These are phyloP conservation scores for Callipepla californica DNA, from an alignment of 2,113 vertebrate species.

Conservation along the genomic window DNA sequence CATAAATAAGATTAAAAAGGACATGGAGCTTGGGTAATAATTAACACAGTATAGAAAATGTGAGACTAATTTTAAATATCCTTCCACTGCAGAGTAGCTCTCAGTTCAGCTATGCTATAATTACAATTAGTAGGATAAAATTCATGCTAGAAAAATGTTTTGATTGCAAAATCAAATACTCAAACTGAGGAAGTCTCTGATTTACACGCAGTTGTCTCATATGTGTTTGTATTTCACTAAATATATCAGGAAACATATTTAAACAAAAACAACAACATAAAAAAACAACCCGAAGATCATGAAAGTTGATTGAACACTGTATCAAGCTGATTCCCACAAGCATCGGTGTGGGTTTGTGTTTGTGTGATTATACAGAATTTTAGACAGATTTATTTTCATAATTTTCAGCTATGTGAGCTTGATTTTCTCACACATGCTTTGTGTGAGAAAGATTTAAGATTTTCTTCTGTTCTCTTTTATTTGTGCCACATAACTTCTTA, in stretches of 20 bases:
- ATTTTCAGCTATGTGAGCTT: not conserved
- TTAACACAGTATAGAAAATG: not conserved
- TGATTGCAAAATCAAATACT: not conserved
- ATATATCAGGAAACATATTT: not conserved
- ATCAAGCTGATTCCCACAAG: not conserved
- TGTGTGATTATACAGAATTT: not conserved
- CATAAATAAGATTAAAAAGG: not conserved
- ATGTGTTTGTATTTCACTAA: not conserved
- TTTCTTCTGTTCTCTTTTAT: not conserved
- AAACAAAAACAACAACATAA: not conserved
- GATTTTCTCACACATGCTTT: not conserved
- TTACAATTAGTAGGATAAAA: not conserved
- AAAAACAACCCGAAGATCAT: rapidly evolving
- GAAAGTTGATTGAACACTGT: not conserved
- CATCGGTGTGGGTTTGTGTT: not conserved
- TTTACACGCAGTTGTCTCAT: not conserved
- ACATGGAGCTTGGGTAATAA: not conserved
- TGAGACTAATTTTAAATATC: not conserved
- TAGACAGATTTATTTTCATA: constrained; percentile 1
- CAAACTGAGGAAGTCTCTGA: not conserved
- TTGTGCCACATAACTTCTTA: not conserved
- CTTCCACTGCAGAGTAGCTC: not conserved
- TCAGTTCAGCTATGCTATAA: not conserved
- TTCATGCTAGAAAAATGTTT: not conserved
- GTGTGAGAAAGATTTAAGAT: not conserved